Evolutionary conservation across 2,113 vertebrate species (phyloP).

Genomic region (Zosterops lateralis): DNA sequence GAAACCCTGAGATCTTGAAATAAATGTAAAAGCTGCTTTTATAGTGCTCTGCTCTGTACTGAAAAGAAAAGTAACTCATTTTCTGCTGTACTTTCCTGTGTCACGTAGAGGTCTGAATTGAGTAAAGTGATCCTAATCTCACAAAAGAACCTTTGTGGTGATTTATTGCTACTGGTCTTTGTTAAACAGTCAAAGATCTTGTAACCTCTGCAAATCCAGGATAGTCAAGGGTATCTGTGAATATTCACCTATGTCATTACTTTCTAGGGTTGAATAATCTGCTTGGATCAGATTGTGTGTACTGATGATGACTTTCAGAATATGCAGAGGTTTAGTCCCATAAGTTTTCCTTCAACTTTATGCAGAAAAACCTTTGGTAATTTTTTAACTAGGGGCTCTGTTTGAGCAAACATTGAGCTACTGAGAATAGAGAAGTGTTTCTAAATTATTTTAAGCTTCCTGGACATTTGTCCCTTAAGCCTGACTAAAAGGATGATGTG

Average conservation of each 20-base stretch:
- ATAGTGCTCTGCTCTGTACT: slow-evolving; percentile 15
- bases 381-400: background rate
- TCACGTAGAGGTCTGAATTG: background rate
- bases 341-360: background rate
- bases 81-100: slow-evolving; percentile 28
- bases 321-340: background rate
- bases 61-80: slow-evolving; percentile 39
- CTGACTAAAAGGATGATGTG: background rate
- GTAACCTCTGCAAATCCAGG: background rate
- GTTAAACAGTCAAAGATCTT: background rate
- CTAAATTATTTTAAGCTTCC: background rate
- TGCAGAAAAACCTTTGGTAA: background rate
- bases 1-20: slow-evolving; percentile 39
- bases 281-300: background rate
- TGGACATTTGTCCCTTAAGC: background rate
- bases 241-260: background rate
- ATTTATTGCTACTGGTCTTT: slow-evolving; percentile 12
- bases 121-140: slow-evolving; percentile 54
- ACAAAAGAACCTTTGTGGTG: slow-evolving; percentile 26
- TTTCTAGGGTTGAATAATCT: background rate
- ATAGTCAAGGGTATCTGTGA: background rate
- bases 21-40: slow-evolving; percentile 58
- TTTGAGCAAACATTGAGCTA: background rate
- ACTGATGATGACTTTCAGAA: background rate
- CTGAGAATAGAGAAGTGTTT: background rate